These are phyloP conservation scores for Epistrophella euchroma DNA, from an alignment of 2,888 invertebrate species.

Conservation along the genomic window DNA sequence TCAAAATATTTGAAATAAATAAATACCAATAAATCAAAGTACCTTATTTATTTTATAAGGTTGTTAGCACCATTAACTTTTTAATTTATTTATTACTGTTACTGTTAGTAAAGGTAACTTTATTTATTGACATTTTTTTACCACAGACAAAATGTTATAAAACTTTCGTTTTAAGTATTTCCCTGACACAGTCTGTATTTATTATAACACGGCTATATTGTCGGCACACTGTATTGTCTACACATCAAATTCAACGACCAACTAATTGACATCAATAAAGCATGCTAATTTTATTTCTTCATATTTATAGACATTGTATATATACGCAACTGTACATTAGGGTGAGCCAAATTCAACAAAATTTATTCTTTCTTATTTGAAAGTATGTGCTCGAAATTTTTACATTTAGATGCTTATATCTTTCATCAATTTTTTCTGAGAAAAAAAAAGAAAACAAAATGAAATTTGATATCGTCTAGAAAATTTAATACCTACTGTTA, in stretches of 20 bases:
- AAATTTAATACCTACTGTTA: no score
- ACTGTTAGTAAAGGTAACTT: background rate
- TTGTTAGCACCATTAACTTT: slow-evolving; percentile 54
- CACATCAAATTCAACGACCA: slow-evolving; percentile 72
- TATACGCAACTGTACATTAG: background rate
- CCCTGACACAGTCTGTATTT: slow-evolving; percentile 21
- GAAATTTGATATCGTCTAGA: no score
- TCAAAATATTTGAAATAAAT: slow-evolving; percentile 10
- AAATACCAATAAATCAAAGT: slow-evolving; percentile 47
- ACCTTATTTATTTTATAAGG: slow-evolving; percentile 37
- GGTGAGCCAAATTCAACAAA: no score
- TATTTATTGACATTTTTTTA: slow-evolving; percentile 52
- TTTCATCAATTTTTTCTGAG: no score
- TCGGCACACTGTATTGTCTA: slow-evolving; percentile 20
- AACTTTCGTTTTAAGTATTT: slow-evolving; percentile 53
- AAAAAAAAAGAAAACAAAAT: no score
- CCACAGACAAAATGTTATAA: slow-evolving; percentile 45
- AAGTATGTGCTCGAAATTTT: no score
- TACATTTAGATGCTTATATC: no score
- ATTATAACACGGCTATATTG: slow-evolving; percentile 6
- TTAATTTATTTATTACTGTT: slow-evolving; percentile 14
- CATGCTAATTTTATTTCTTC: slow-evolving; percentile 70
- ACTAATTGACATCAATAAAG: slow-evolving; percentile 74
- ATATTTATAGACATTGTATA: slow-evolving; percentile 17
- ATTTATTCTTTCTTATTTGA: no score